These are phyloP conservation scores for Rhogogaster chlorosoma DNA, from an alignment of 2,888 invertebrate species.

Conservation along the genomic window DNA sequence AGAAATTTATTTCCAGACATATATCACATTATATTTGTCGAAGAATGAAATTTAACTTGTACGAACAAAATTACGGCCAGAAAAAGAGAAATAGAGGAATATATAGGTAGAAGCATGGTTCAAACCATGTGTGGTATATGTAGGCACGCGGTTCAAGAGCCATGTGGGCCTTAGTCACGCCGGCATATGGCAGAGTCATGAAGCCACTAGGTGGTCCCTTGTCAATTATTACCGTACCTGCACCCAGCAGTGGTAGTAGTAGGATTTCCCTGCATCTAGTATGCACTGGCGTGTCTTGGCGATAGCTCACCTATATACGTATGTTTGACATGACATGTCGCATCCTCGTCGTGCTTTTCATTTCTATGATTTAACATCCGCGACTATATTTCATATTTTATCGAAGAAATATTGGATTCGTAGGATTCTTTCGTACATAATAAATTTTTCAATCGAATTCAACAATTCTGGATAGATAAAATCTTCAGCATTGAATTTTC, in stretches of 20 bases:
- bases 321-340: no score
- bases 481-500: no score
- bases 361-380: no score
- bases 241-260: neutral
- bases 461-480: no score
- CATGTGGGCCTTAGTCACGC: slow-evolving; percentile 77
- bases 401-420: no score
- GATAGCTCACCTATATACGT: no score
- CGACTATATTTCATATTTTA: no score
- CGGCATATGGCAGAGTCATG: slow-evolving; percentile 77
- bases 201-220: slow-evolving; percentile 76
- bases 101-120: no score
- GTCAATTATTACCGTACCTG: slow-evolving; percentile 75
- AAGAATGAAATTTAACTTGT: neutral
- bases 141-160: slow-evolving; percentile 36
- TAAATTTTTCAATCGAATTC: no score
- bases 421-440: no score
- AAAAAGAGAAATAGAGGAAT: slow-evolving; percentile 3
- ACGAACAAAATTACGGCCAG: neutral
- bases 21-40: neutral
- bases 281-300: no score
- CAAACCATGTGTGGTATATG: neutral
- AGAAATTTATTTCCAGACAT: neutral
- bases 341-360: neutral
- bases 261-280: neutral